Base-by-base conservation (phyloP, 2,888 invertebrate genomes). In the Cataglyphis livida region DNA sequence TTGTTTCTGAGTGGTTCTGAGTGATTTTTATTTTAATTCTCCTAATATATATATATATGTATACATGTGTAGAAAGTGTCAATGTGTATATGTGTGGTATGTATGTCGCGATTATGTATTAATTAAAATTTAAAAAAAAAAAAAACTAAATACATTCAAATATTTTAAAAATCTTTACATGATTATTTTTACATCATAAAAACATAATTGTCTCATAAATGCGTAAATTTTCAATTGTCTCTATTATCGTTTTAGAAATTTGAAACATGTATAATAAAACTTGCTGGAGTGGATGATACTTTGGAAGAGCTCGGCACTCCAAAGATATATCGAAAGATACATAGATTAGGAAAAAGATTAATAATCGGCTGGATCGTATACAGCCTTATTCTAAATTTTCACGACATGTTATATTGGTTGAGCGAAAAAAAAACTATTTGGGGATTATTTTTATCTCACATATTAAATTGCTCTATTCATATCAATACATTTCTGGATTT, bases 401-500 rank as follows among this genome's bases (percentile, higher is more conserved):
- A 21, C 4, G 54, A 54, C 3, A 21, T 3, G 7, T 3, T 15
- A 25, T 57, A 0, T n/a, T 57, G 21, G n/a, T 10, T 57, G 25
- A n/a, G 4, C 10, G 9, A 0, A 10, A 25, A 9, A 10, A 10
- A 57, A 21, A 12, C 2, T 25, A 10, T 25, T 21, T 25, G 57
- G 57, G 25, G 7, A 35, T 35, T 70, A 25, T 41, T 15, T 70
- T 1, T 70, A 6, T 32, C 32, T 70, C 6, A 54, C 7, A 32
- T 70, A 54, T 0, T 54, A 35, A 71, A 71, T 57, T 10, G 18
- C 3, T 18, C 15, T 38, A 9, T 38, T 25, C 70, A 71, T 4
- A 9, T 71, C 21, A 71, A 57, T 57, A 57, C 18, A 35, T 5
- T 71, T 1, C 12, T 71, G 38, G 70, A 57, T 0, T 57, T 71